Evolutionary conservation across 2,888 invertebrate species (phyloP), one percentile per base, ranked within the genome.

Genomic region (Gerris lacustris): DNA sequence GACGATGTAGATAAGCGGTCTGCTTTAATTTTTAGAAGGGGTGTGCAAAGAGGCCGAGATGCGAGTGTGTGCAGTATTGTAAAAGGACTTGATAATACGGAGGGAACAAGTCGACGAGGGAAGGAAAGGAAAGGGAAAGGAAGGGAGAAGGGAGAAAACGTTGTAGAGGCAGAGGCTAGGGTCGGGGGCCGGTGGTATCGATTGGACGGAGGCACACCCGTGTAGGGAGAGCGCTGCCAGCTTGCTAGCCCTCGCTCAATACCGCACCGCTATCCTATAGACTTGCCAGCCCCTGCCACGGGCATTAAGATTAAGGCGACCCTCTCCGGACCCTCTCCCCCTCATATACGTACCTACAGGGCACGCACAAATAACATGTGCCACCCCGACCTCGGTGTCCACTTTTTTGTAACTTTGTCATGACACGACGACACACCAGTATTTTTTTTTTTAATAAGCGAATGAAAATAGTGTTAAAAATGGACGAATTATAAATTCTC

Each of bases 281-380:
- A 15, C 55, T 55, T 55, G 15, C 55, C 55, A 9, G 15, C 55
- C 55, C 15, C 55, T 15, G 55, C 2, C 55, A 55, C 11, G 55
- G 55, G 55, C 55, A 55, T 55, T 55, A 55, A 55, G 55, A 55
- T 55, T 55, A 55, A 55, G 55, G 55, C 9, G 55, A 55, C 55
- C 55, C 15, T 55, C 31, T 4, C 55, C 55, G 55, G 55, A 55
- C 55, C 15, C 15, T 9, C 55, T 11, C 9, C 31, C 11, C 55
- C 55, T 55, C 15, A 55, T 15, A 55, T 55, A 55, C 55, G 31
- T 31, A 55, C 55, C 55, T 55, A 55, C 55, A 55, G 55, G 15
- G 15, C 55, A 31, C 31, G 31, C 31, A 31, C 31, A 31, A 31
- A 31, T 31, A 31, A 31, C 31, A 31, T 31, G 31, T 31, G 31